Base-by-base conservation (phyloP, 2,113 vertebrate species). In the Bufo bufo region DNA sequence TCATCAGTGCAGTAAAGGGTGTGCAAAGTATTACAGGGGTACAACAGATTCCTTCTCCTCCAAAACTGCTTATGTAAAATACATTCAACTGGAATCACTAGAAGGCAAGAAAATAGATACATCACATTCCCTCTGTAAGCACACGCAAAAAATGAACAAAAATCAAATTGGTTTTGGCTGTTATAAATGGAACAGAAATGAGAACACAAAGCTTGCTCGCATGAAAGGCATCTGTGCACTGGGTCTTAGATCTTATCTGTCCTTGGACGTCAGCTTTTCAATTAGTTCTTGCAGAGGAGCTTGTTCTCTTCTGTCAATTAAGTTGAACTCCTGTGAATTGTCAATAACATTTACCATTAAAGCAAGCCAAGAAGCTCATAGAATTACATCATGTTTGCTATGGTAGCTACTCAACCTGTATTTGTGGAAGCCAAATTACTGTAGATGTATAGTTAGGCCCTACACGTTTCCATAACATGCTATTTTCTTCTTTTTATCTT, bases 241-340 rank as follows among this genome's bases (percentile, higher is more conserved):
- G 90, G 85, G 89, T 86, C 58, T 63, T 92, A 86, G 72, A 92
- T 86, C 94, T 95, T 96, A 97, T 97, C 96, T 96, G 93, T 97
- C 96, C 91, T 97, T 97, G 58, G 96, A 96, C 14, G 96, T 97
- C 90, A 97, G 96, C 90, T 97, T 97, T 92, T 97, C 96, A 90
- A 97, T 97, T 90, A 97, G 92, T 93, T 97, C 96, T 93, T 97
- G 96, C 85, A 97, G 96, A 1, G 96, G 96, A 90, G 95, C 96
- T 87, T 97, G 94, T 92, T 97, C 96, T 94, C 95, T 94, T 93
- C 96, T 95, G 82, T 97, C 96, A 90, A 97, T 97, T 82, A 97
- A 94, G 91, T 97, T 97, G 93, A 97, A 97, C 92, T 97, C 96
- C 96, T 97, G 0, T 3, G 47, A 65, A 77, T 85, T n/a, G 43